A percentile compares a stretch with the other conserved stretches of the same genome.
phyloP scores from a whole-genome alignment of 2,797 vertebrate species.

The Dipus sagitta region DNA sequence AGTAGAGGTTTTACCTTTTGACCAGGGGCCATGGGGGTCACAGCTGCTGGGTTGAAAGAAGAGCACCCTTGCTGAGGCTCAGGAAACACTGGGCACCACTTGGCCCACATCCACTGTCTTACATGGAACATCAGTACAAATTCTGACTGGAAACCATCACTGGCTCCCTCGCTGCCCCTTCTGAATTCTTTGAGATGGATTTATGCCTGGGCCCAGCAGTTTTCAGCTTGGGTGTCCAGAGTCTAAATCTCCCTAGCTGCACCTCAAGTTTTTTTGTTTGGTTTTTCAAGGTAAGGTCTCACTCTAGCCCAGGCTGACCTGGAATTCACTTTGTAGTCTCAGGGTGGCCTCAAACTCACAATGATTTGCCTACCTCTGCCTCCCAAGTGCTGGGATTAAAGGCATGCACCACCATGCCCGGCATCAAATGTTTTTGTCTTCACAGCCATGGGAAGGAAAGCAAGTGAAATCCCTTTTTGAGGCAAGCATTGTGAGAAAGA shows the following conservation, averaged over 20 bases:
- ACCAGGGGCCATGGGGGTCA: background rate
- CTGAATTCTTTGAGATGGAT: background rate
- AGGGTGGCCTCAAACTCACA: too few relatives aligned
- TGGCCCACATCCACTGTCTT: background rate
- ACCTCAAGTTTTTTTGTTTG: constrained; percentile 32
- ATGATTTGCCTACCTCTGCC: too few relatives aligned
- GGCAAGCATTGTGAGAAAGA: background rate
- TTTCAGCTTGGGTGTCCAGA: background rate
- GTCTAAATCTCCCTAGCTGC: background rate
- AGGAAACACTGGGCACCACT: background rate
- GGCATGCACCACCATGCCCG: too few relatives aligned
- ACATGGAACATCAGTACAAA: background rate
- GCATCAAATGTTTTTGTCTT: background rate
- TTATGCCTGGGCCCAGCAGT: background rate
- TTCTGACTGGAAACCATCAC: background rate
- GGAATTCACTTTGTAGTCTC: too few relatives aligned
- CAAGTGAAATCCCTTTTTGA: background rate
- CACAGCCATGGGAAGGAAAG: background rate
- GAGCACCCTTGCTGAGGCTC: background rate
- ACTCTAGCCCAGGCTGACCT: too few relatives aligned
- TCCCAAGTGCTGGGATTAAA: too few relatives aligned
- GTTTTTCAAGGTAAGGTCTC: too few relatives aligned
- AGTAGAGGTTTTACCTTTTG: background rate
- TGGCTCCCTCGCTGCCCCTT: background rate
- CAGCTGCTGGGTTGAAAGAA: background rate